Evolutionary conservation across 2,888 invertebrate species (phyloP), one percentile per base, ranked within the genome.

Genomic region (Lasioglossum lativentre): DNA sequence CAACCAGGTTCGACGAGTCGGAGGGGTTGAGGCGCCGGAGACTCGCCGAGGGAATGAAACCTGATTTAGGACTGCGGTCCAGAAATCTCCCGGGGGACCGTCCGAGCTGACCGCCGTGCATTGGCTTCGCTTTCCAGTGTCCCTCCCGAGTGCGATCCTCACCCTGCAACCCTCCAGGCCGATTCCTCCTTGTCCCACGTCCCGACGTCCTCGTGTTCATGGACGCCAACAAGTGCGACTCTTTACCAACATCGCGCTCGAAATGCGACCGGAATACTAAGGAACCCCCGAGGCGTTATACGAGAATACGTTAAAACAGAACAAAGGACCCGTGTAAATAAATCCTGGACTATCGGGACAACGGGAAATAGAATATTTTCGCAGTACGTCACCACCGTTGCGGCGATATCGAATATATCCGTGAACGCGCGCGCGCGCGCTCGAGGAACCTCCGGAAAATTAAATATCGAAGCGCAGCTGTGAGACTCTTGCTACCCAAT

Each of bases 11-110:
- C 90, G 85, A 88, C 82, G 84, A 82, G 76, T 78, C 74, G 71
- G 89, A 88, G 88, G 90, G 89, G 90, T 88, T 86, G 92, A 93
- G 91, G 92, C 89, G 90, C 86, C 80, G 89, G 92, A 90, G 91
- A 93, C 90, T 90, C 92, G 88, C 89, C 88, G 85, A 91, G 92
- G 94, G 93, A 94, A 92, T 92, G 93, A 94, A 95, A 95, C 94
- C 94, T 94, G 95, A 95, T 95, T 95, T 95, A 94, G 94, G 93
- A 93, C 93, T 94, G 94, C 93, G 94, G 94, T 94, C 90, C 92
- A 91, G 93, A 93, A 93, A 94, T 93, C 93, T 94, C 94, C 91
- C 93, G 85, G 89, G 94, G 93, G 94, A 94, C 88, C 90, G 89
- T 92, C 93, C 91, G 91, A 92, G 90, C 93, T 93, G 93, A 94